A percentile compares a stretch with the other conserved stretches of the same genome.
Conservation (phyloP, 2,797 vertebrate genomes). For the Sebastes kiyomatsui region DNA sequence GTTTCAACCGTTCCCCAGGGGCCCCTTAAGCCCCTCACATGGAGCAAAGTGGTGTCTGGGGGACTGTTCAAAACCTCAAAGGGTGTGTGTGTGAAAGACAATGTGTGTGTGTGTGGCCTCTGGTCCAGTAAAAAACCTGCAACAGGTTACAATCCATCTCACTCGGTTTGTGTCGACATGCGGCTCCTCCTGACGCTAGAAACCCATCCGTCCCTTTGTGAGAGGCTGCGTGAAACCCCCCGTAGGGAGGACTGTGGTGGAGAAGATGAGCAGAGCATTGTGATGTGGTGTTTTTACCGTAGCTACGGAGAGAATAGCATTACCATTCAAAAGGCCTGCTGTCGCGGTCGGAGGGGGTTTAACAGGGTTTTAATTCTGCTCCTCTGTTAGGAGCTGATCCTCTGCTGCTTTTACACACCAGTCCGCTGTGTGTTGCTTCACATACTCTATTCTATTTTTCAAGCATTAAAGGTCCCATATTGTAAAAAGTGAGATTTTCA, state of each 20-base stretch:
- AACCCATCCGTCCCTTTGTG: slow-evolving; percentile 33
- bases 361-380: slow-evolving; percentile 10
- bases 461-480: no score
- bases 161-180: slow-evolving; percentile 41
- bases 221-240: slow-evolving; percentile 41
- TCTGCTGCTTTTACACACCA: slow-evolving; percentile 14
- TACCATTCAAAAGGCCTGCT: slow-evolving; percentile 80
- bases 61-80: slow-evolving; percentile 66
- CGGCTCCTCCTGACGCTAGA: slow-evolving; percentile 16
- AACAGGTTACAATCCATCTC: slow-evolving; percentile 60
- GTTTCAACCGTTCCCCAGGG: slow-evolving; percentile 58
- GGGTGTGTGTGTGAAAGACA: background rate
- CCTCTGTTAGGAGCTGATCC: background rate
- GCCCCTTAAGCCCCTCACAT: slow-evolving; percentile 73
- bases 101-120: slow-evolving; percentile 49
- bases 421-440: background rate
- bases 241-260: slow-evolving; percentile 41
- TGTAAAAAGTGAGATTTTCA: no score
- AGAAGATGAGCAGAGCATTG: slow-evolving; percentile 75
- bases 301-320: slow-evolving; percentile 73
- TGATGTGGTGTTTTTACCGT: slow-evolving; percentile 70
- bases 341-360: slow-evolving; percentile 21
- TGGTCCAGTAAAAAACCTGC: slow-evolving; percentile 48
- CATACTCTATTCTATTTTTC: background rate
- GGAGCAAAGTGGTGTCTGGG: slow-evolving; percentile 69